A percentile compares a stretch with the other conserved stretches of the same genome.
Conservation (phyloP, 2,797 vertebrate species). For the Scyliorhinus canicula region DNA sequence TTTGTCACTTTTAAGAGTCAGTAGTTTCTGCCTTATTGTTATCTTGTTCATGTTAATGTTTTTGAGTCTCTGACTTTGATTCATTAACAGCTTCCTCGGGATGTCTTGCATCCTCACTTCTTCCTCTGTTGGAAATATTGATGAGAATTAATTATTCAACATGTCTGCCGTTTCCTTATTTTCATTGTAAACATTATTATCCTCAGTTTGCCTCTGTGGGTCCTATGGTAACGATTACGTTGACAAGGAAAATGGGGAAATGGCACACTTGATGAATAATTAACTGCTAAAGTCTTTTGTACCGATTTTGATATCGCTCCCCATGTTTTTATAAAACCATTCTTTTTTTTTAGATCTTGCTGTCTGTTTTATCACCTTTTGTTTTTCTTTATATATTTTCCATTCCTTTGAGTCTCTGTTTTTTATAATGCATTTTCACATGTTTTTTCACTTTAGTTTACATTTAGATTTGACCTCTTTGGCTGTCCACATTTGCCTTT, state of each 20-base stretch:
- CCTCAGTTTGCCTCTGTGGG: neutral
- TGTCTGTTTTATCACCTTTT: neutral
- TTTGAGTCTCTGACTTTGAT: neutral
- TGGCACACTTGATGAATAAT: too few relatives aligned
- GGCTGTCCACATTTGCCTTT: neutral
- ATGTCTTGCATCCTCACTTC: neutral
- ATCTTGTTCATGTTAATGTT: neutral
- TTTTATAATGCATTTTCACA: neutral
- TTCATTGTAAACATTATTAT: neutral
- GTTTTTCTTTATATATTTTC: neutral
- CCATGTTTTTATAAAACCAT: neutral
- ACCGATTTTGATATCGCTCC: neutral
- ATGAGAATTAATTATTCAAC: neutral
- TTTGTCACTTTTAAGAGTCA: too few relatives aligned
- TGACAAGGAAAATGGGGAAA: too few relatives aligned
- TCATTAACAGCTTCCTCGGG: neutral
- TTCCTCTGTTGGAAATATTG: neutral
- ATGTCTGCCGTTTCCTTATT: neutral
- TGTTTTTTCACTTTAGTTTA: neutral
- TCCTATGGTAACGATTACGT: too few relatives aligned
- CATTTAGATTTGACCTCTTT: neutral
- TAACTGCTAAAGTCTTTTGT: neutral
- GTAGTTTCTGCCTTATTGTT: neutral
- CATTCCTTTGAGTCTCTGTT: neutral
- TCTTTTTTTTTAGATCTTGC: neutral